These are phyloP conservation scores for Helostoma temminkii DNA, from an alignment of 2,797 vertebrate species.

Conservation along the genomic window DNA sequence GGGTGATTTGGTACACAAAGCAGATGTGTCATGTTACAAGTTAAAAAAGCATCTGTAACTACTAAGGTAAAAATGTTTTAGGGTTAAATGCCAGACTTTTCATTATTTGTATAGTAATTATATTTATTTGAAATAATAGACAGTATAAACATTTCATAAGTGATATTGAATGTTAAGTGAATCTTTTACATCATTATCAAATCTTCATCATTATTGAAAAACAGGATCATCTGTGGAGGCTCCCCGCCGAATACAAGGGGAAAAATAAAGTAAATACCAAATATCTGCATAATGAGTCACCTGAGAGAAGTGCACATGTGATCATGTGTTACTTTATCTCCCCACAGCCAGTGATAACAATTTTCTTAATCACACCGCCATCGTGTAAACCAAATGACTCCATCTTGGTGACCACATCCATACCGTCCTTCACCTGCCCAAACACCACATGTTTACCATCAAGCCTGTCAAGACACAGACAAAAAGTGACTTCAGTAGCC, in stretches of 20 bases:
- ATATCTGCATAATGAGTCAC: conserved; percentile 23
- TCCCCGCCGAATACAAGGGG: not conserved
- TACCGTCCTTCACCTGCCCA: conserved; percentile 92
- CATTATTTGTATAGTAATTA: not conserved
- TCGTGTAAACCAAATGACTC: conserved; percentile 91
- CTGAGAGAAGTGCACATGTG: conserved; percentile 9
- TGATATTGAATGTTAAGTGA: not conserved
- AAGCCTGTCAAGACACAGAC: conserved; percentile 83
- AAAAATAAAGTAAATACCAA: conserved; percentile 8
- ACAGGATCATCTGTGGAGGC: not conserved
- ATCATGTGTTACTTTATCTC: conserved; percentile 84
- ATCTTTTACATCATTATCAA: conserved; percentile 3
- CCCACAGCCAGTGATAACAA: conserved; percentile 92
- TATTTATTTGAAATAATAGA: not conserved
- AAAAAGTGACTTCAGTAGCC: not conserved
- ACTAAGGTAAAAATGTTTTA: not conserved
- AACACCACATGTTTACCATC: conserved; percentile 97
- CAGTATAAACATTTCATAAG: not conserved
- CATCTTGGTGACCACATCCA: conserved; percentile 91
- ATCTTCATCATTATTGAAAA: conserved; percentile 14
- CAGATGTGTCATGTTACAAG: not conserved
- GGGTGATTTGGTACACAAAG: conserved; percentile 4
- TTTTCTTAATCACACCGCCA: conserved; percentile 92
- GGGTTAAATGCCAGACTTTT: not conserved
- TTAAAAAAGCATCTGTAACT: conserved; percentile 5